Evolutionary conservation across 1,140 invertebrate genomes (phyloP).

Genomic region (Aporrectodea caliginosa): DNA sequence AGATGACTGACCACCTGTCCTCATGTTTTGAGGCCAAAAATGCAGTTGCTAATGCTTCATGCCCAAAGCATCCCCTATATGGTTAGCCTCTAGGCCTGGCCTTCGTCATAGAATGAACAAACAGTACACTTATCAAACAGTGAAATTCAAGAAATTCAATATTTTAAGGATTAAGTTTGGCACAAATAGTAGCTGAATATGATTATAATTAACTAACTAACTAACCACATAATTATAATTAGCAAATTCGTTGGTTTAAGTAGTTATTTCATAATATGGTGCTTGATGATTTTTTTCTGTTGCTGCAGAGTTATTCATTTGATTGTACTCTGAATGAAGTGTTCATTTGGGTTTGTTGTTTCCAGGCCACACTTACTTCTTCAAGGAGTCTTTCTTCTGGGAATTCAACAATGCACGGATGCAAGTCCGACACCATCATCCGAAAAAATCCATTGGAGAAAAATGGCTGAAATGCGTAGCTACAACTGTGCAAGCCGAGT

Average conservation of each 20-base stretch:
- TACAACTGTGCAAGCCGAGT: too few relatives aligned
- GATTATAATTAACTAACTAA: not conserved
- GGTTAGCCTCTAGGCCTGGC: too few relatives aligned
- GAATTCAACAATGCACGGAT: slow-evolving; percentile 19
- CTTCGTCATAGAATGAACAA: too few relatives aligned
- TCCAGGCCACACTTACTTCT: slow-evolving; percentile 17
- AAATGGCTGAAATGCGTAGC: slow-evolving; percentile 17
- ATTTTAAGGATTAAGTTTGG: too few relatives aligned
- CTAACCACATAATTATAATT: not conserved
- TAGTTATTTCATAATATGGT: not conserved
- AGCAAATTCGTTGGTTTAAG: not conserved
- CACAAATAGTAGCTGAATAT: not conserved
- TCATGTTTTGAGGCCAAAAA: too few relatives aligned
- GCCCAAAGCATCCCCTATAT: too few relatives aligned
- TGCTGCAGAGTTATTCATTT: not conserved
- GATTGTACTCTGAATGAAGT: not conserved
- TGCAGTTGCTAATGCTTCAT: too few relatives aligned
- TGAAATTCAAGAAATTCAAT: too few relatives aligned
- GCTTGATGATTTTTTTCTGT: not conserved
- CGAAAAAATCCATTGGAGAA: not conserved
- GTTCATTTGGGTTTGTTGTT: not conserved
- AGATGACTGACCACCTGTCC: too few relatives aligned
- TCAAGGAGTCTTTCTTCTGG: slow-evolving; percentile 7
- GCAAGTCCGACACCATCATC: not conserved
- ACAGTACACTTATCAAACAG: too few relatives aligned